phyloP scores from a whole-genome alignment of 2,888 invertebrate species.

The Drosophila melanosoma region DNA sequence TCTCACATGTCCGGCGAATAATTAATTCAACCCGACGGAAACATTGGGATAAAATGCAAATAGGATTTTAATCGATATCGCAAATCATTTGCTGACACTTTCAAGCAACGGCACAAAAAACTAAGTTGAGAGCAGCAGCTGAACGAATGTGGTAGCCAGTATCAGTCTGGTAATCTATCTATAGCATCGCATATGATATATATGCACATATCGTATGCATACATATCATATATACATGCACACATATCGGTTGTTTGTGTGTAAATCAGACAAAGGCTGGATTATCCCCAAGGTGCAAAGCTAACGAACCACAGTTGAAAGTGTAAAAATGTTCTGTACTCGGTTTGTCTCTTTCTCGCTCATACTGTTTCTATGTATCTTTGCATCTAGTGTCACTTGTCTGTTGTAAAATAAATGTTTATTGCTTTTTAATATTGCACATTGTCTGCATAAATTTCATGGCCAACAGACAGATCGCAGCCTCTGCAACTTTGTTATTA shows the following conservation, averaged over 20 bases:
- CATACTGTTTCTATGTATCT: not conserved
- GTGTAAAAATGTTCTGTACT: constrained; percentile 5
- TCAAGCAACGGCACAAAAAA: constrained; percentile 21
- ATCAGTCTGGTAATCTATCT: not conserved
- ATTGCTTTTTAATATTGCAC: constrained; percentile 81
- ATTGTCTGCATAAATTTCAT: constrained; percentile 81
- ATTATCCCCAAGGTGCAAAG: constrained; percentile 23
- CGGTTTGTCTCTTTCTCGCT: not conserved
- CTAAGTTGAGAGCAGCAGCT: constrained; percentile 37
- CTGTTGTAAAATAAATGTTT: constrained; percentile 79
- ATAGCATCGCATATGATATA: constrained; percentile 12
- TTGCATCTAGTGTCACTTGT: constrained; percentile 63
- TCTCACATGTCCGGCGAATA: not conserved
- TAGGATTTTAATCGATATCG: constrained; percentile 37
- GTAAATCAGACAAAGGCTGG: constrained; percentile 40
- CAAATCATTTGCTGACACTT: constrained; percentile 57
- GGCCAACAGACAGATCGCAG: constrained; percentile 39
- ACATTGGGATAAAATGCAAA: constrained; percentile 20
- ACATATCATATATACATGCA: too few species aligned
- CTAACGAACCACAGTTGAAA: constrained; percentile 21
- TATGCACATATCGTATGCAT: constrained; percentile 4
- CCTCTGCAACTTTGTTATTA: constrained; percentile 65
- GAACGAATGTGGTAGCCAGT: constrained; percentile 15
- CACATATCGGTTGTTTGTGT: constrained; percentile 47
- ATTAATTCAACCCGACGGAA: constrained; percentile 13